These are phyloP conservation scores for Macquaria ambigua DNA, from an alignment of 2,113 vertebrate species.

Conservation along the genomic window DNA sequence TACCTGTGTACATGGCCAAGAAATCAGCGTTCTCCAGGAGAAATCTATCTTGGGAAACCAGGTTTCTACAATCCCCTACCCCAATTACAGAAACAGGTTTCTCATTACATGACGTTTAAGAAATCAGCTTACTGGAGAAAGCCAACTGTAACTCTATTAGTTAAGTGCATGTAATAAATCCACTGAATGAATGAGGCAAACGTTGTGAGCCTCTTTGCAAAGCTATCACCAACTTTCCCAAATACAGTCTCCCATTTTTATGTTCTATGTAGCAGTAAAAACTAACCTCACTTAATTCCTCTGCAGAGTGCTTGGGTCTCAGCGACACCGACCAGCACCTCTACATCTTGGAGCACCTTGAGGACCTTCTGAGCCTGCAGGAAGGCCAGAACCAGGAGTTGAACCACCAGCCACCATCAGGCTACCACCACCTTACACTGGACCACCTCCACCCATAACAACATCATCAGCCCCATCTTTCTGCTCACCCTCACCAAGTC, in stretches of 20 bases:
- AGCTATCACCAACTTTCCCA: background rate
- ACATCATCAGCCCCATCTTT: background rate
- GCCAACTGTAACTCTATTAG: too few species aligned
- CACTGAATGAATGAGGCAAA: too few species aligned
- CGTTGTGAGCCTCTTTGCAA: background rate
- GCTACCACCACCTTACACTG: background rate
- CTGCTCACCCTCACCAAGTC: background rate
- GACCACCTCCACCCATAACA: background rate
- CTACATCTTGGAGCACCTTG: background rate
- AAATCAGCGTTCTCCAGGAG: too few species aligned
- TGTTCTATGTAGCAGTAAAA: background rate
- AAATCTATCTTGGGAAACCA: too few species aligned
- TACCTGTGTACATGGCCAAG: too few species aligned
- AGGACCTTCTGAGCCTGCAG: slow-evolving; percentile 24
- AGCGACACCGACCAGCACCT: background rate
- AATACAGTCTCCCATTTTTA: background rate
- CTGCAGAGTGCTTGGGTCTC: slow-evolving; percentile 5
- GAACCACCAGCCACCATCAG: background rate
- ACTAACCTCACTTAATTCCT: background rate
- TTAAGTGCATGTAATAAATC: too few species aligned
- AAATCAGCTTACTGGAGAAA: too few species aligned
- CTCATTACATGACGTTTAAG: too few species aligned
- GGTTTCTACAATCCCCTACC: too few species aligned
- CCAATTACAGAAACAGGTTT: too few species aligned
- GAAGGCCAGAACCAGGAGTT: background rate